Conservation (phyloP, 2,888 invertebrate species). For the Hirtodrosophila confusa region DNA sequence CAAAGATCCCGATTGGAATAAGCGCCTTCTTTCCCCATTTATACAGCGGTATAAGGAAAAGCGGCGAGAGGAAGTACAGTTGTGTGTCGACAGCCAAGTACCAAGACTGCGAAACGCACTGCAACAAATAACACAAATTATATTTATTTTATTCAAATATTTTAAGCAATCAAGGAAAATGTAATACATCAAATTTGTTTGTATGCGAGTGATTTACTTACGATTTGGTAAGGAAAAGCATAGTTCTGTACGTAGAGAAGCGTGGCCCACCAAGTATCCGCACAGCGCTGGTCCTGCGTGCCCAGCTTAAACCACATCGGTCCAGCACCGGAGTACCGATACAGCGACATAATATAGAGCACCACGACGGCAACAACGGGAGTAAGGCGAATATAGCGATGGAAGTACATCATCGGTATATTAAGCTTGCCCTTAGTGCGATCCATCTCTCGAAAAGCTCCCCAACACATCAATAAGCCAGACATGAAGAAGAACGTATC, state of each 20-base stretch:
- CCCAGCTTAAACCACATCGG: conserved; percentile 85
- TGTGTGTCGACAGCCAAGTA: conserved; percentile 87
- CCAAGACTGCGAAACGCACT: conserved; percentile 86
- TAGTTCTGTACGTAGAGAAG: conserved; percentile 85
- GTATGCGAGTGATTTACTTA: conserved; percentile 53
- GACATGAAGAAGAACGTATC: conserved; percentile 88
- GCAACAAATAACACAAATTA: not conserved
- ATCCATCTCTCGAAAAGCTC: conserved; percentile 83
- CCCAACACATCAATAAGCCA: conserved; percentile 86
- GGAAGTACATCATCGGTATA: conserved; percentile 83
- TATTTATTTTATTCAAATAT: too few relatives aligned
- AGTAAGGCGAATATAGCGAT: conserved; percentile 85
- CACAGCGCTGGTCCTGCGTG: conserved; percentile 81
- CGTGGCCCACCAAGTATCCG: conserved; percentile 85
- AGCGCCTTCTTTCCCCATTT: conserved; percentile 83
- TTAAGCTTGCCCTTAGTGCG: conserved; percentile 82
- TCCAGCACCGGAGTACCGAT: conserved; percentile 85
- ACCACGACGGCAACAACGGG: conserved; percentile 86
- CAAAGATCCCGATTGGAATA: conserved; percentile 75
- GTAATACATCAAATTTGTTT: too few relatives aligned
- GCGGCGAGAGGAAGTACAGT: conserved; percentile 85
- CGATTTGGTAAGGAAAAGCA: conserved; percentile 79
- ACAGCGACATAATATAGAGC: conserved; percentile 85
- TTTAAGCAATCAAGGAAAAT: not conserved
- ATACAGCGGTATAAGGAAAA: conserved; percentile 85